These are phyloP conservation scores for Heloderma charlesbogerti DNA, from an alignment of 2,113 vertebrate species.

Conservation along the genomic window DNA sequence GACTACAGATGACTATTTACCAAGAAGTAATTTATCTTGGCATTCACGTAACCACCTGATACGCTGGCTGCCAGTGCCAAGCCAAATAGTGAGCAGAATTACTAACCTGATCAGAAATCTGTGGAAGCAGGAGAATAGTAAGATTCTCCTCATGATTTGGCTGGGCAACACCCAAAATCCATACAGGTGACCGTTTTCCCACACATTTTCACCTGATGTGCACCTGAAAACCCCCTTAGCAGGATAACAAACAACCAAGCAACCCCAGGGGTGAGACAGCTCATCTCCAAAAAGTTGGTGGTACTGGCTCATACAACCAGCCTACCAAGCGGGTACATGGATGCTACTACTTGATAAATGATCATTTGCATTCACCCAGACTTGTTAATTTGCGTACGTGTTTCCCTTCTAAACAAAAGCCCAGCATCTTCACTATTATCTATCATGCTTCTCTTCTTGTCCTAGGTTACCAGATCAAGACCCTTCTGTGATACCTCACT, in stretches of 20 bases:
- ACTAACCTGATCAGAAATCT: neutral
- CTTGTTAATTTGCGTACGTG: neutral
- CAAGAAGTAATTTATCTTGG: neutral
- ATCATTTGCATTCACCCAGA: neutral
- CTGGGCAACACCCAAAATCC: neutral
- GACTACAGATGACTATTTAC: neutral
- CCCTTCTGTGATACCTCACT: neutral
- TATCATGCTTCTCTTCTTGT: neutral
- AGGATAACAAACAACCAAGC: neutral
- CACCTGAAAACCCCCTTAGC: neutral
- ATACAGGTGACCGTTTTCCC: neutral
- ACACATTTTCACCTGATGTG: neutral
- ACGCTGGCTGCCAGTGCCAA: neutral
- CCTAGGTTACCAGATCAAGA: neutral
- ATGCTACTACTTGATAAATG: no score
- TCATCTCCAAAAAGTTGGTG: neutral
- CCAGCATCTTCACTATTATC: neutral
- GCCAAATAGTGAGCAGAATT: neutral
- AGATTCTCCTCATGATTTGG: neutral
- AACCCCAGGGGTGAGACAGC: neutral
- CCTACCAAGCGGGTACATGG: neutral
- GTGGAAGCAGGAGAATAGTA: neutral
- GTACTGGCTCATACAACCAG: neutral
- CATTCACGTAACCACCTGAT: neutral
- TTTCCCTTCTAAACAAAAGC: neutral